Conservation (phyloP, 2,888 invertebrate genomes). For the Notocelia uddmanniana region DNA sequence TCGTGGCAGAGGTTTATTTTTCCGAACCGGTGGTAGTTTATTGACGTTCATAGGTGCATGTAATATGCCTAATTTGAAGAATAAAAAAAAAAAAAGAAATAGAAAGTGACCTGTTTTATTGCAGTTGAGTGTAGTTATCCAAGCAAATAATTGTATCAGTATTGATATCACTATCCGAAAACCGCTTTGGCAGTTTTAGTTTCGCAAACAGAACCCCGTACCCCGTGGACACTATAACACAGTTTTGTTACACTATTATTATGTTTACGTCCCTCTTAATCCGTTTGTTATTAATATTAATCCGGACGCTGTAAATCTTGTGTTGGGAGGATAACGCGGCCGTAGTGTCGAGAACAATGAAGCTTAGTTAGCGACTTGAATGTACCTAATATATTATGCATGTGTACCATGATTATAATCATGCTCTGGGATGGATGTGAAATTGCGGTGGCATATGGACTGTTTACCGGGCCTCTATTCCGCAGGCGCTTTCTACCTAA, state of each 20-base stretch:
- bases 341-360: constrained; percentile 28
- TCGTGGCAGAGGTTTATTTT: too few relatives aligned
- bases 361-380: constrained; percentile 21
- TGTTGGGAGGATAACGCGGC: constrained; percentile 12
- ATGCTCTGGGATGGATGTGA: not conserved
- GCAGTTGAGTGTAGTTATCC: not conserved
- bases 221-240: not conserved
- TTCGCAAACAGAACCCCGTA: not conserved
- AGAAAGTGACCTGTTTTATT: too few relatives aligned
- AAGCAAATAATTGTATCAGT: not conserved
- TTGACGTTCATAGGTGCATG: too few relatives aligned
- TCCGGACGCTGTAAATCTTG: constrained; percentile 15
- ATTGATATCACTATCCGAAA: not conserved
- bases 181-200: not conserved
- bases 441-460: not conserved
- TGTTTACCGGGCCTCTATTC: not conserved
- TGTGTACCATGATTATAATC: constrained; percentile 2
- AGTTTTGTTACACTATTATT: constrained; percentile 11
- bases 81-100: too few relatives aligned
- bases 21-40: too few relatives aligned
- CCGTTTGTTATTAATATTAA: constrained; percentile 31
- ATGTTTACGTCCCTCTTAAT: constrained; percentile 24
- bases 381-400: not conserved
- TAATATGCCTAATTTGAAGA: too few relatives aligned
- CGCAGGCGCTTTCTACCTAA: not conserved